Evolutionary conservation across 2,797 vertebrate species (phyloP).

Genomic region (Harpagifer antarcticus): DNA sequence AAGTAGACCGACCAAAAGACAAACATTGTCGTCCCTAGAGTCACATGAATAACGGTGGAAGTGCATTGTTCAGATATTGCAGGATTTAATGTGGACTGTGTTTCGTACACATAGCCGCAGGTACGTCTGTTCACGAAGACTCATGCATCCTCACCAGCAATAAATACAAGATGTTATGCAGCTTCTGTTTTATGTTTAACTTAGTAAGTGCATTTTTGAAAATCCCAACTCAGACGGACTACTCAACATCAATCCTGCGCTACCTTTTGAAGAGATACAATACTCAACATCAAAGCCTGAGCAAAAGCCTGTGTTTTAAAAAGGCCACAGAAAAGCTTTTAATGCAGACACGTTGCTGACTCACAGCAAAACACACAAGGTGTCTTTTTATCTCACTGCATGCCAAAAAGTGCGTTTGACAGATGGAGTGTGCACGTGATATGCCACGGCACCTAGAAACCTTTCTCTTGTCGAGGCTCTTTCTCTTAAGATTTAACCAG

Average conservation of each 20-base stretch:
- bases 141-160: not conserved
- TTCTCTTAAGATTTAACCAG: constrained; percentile 38
- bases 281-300: constrained; percentile 66
- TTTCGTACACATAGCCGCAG: not conserved
- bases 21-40: not conserved
- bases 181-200: constrained; percentile 49
- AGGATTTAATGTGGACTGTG: not conserved
- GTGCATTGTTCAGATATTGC: not conserved
- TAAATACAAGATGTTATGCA: constrained; percentile 30
- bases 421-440: constrained; percentile 52
- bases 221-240: constrained; percentile 45
- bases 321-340: constrained; percentile 64
- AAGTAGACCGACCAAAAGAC: not conserved
- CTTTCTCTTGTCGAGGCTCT: constrained; percentile 44
- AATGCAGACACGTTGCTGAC: constrained; percentile 72
- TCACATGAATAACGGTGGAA: not conserved
- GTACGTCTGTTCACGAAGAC: constrained; percentile 14
- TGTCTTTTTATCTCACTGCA: constrained; percentile 53
- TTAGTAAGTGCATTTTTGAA: constrained; percentile 26
- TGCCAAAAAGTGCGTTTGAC: constrained; percentile 41
- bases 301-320: constrained; percentile 63
- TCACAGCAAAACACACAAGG: constrained; percentile 55
- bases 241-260: constrained; percentile 47
- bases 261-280: constrained; percentile 63
- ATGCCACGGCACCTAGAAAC: constrained; percentile 43